Conservation (phyloP, 2,888 invertebrate genomes). For the Galerucella calmariensis region DNA sequence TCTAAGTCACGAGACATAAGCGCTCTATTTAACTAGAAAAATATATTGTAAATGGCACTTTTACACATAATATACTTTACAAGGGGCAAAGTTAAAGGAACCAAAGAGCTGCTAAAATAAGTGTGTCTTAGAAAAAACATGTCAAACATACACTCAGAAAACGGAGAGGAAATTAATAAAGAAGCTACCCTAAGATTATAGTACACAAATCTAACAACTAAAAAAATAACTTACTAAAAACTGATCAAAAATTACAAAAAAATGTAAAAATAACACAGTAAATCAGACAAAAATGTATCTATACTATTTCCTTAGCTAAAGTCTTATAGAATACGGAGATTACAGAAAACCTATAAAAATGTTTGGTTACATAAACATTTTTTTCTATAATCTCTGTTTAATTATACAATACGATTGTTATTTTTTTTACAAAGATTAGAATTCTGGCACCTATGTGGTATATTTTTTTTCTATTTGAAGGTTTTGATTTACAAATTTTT, state of each 20-base stretch:
- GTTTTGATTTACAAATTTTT: slow-evolving; percentile 28
- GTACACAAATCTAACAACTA: slow-evolving; percentile 44
- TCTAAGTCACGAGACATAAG: slow-evolving; percentile 66
- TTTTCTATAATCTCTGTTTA: slow-evolving; percentile 46
- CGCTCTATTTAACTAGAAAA: slow-evolving; percentile 67
- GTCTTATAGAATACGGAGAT: slow-evolving; percentile 49
- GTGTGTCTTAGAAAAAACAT: slow-evolving; percentile 37
- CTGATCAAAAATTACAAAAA: slow-evolving; percentile 31
- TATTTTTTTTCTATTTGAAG: slow-evolving; percentile 50
- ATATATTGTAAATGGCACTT: slow-evolving; percentile 67
- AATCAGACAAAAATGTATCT: slow-evolving; percentile 46
- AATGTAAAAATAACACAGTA: slow-evolving; percentile 48
- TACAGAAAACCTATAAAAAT: slow-evolving; percentile 47
- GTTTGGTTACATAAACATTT: slow-evolving; percentile 40
- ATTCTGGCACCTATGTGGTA: slow-evolving; percentile 55
- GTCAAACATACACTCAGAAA: slow-evolving; percentile 44
- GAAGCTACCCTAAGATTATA: slow-evolving; percentile 41
- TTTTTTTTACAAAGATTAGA: slow-evolving; percentile 51
- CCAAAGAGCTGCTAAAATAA: slow-evolving; percentile 40
- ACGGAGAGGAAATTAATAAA: slow-evolving; percentile 30
- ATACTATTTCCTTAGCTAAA: slow-evolving; percentile 48
- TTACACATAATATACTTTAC: slow-evolving; percentile 62
- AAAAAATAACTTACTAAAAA: slow-evolving; percentile 40
- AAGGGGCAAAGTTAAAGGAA: slow-evolving; percentile 43
- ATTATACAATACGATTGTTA: slow-evolving; percentile 55